Evolutionary conservation across 2,797 vertebrate genomes (phyloP), one percentile per base, ranked within the genome.

Genomic region (Ficedula albicollis): DNA sequence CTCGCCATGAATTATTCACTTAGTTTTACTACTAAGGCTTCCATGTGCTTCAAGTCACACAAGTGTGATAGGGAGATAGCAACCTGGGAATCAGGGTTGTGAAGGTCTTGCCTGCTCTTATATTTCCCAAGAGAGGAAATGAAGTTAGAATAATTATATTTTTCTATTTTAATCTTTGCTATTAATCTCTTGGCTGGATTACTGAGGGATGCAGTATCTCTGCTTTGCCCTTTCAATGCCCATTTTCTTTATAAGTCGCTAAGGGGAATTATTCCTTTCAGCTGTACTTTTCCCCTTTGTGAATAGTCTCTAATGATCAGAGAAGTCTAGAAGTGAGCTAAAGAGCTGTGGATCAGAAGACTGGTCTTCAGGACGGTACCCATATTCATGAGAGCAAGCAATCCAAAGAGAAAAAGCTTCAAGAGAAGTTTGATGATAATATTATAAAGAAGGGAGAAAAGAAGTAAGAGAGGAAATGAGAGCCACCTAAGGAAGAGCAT

Each of bases 161-260:
- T 96, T 94, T 84, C 92, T 91, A 76, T 92, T 96, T 96, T 96
- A 92, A 95, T 92, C 95, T 89, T 84, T 49, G 39, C 51, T 94
- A 93, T 93, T 96, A 96, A 96, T 95, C 92, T 96, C 44, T 87
- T 91, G 82, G 82, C 73, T 91, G 91, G 62, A 94, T 93, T 96
- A 94, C 89, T 93, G 69, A 95, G 21, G 79, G 91, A 83, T 87
- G 75, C 13, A 60, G 56, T 74, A 58, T 77, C 79, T 92, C 58
- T 84, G 43, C 89, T 81, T 89, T 93, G 84, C 75, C 92, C 92
- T 89, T 92, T 96, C 87, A 90, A 66, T 66, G 92, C 34, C 94
- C 46, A 41, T 85, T 95, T 83, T 84, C 76, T 91, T 88, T 81
- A 52, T 60, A 95, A 83, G 66, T 52, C 0, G 0, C 78, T 79